Base-by-base conservation (phyloP, 2,888 invertebrate species). In the Siphonodentalium dalli region DNA sequence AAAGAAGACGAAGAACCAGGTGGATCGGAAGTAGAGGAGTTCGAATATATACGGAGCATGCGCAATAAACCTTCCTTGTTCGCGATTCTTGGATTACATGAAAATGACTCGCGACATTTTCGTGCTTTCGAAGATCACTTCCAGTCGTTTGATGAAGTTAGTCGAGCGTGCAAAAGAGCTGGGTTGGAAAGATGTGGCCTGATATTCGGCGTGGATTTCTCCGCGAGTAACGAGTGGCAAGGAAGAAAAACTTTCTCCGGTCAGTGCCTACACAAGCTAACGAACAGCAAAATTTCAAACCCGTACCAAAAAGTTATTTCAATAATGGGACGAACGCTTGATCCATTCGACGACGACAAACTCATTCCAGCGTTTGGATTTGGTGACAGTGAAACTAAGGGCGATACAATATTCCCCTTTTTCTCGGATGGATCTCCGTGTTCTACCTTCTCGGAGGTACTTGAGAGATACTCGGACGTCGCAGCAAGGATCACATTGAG, bases 181-280 rank as follows among this genome's bases (percentile, higher is more conserved):
- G 85, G 85, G 0, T 70, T 85, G 18, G 82, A 82, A 49, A 70
- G 74, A 2, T 80, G 83, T 58, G 80, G 83, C 52, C 69, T 85
- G n/a, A 83, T 85, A n/a, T 80, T 85, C 44, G 85, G 84, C 0
- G 78, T 85, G 33, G 85, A 85, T 69, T 85, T 85, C 72, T 84
- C 84, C 7, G 85, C 85, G 8, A 82, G 82, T 60, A 85, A 85
- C 66, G 85, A 85, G 63, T 85, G 84, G 79, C 85, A 85, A 65
- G 85, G 85, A 24, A 68, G 83, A 40, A 80, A 82, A 54, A 83
- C 81, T 8, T 85, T 85, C 65, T 71, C 67, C 31, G 82, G 83
- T 18, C 72, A 79, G 27, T 78, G 80, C 43, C 71, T 85, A 26
- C 79, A 84, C 65, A 73, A 78, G 48, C 63, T 83, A 3, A 54